Evolutionary conservation across 2,888 invertebrate species (phyloP), one percentile per base, ranked within the genome.

Genomic region (Oligia fasciuncula): DNA sequence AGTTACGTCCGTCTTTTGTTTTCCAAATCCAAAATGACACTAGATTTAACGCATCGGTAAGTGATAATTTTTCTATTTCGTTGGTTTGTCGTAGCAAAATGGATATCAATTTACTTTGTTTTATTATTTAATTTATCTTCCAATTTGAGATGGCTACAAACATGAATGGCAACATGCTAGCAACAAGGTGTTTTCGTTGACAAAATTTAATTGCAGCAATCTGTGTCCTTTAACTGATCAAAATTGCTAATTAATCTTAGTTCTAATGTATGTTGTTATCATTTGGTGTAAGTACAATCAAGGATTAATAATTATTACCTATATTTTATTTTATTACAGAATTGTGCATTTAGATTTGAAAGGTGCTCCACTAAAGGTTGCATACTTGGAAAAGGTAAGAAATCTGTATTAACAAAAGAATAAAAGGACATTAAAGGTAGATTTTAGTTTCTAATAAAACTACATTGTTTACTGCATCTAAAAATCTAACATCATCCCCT

Each of bases 301-400:
- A 40, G 5, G 5, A 40, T 5, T 40, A 40, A 5, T 5, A 5
- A 40, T 5, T 40, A 40, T 5, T 40, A 40, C 40, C 40, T 40
- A 40, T 40, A 40, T 40, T 40, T 40, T 40, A 40, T 11, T n/a
- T 62, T 74, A 17, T 90, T 88, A 86, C 69, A 97, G 97, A 89
- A 93, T 97, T 79, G 98, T 99, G 23, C 99, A 99, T 94, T 95
- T 99, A 81, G 99, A 99, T 95, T 94, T 99, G 62, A 99, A 99
- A 95, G 99, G 99, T 17, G 98, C 98, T 46, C 98, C 98, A 14
- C 98, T 98, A 40, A 97, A 97, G 91, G 92, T 98, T 0, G 94
- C 95, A 0, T 98, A 98, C 91, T 97, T 97, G 67, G 93, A 94
- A 87, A 91, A 94, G 92, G 97, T 96, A 91, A 92, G 90, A 65